These are phyloP conservation scores for Willisornis vidua DNA, from an alignment of 2,113 vertebrate species.

Conservation along the genomic window DNA sequence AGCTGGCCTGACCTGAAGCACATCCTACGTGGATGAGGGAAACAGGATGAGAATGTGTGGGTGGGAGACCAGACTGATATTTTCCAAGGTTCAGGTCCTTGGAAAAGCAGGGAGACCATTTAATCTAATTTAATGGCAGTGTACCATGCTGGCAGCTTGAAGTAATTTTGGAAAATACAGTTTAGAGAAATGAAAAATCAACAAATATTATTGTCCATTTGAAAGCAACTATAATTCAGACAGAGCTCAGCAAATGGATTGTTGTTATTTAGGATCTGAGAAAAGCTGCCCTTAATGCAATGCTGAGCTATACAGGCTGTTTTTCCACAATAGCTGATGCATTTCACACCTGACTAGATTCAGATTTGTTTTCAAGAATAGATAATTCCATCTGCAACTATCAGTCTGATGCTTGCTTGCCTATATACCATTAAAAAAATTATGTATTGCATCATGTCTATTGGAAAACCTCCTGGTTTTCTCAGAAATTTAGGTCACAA, in stretches of 20 bases:
- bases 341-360: background rate
- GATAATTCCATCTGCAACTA: background rate
- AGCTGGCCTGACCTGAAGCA: background rate
- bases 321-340: background rate
- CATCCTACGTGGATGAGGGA: background rate
- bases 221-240: constrained; percentile 61
- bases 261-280: background rate
- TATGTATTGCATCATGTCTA: background rate
- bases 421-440: background rate
- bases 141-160: constrained; percentile 2
- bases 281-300: fast-evolving
- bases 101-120: background rate
- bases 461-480: background rate
- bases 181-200: constrained; percentile 49
- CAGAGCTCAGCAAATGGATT: constrained; percentile 52
- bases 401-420: background rate
- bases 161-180: constrained; percentile 27
- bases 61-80: background rate
- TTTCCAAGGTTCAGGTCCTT: background rate
- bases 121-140: background rate
- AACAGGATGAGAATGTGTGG: background rate
- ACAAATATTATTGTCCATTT: constrained; percentile 62
- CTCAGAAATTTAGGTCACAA: background rate
- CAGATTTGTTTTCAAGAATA: background rate
- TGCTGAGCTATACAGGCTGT: background rate